Evolutionary conservation across 2,113 vertebrate species (phyloP), one percentile per base, ranked within the genome.

Genomic region (Hylia prasina): DNA sequence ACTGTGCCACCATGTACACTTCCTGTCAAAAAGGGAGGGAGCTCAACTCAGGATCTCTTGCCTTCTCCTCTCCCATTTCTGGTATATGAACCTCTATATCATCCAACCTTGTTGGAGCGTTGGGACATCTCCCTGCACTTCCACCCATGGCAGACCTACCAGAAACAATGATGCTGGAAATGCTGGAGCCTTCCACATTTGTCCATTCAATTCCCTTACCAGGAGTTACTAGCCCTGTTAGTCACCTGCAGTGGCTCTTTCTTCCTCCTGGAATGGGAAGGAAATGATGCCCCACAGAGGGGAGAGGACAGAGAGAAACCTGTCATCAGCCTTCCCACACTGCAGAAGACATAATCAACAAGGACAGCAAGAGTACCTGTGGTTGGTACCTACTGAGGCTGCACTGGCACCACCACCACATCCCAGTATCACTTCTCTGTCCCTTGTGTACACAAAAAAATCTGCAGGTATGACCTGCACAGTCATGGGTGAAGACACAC

Each of bases 201-300:
- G 45, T 37, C 44, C 14, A 56, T 19, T 47, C 61, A 22, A 19
- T 27, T 61, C 57, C 61, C 20, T 42, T 25, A 37, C 15, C 3
- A 3, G 15, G 35, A 86, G 8, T 3, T 68, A 53, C 61, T 80
- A 35, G 72, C 23, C 15, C 63, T 51, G 40, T 64, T 37, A 37
- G 33, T 27, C 28, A 56, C 30, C 14, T 47, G 24, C 48, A 87
- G 31, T 6, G 25, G 53, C 42, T 89, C 30, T 2, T 53, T 40
- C 37, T 66, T 54, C 25, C 57, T 11, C 17, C 65, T 45, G 28
- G 64, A 84, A 89, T 8, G 33, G 48, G 19, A 69, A 51, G 35
- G 39, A 80, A 71, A 37, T 0, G 0, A 69, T 30, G 53, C 12
- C 35, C 16, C 39, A 66, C 0, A 1, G 51, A 86, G 21, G 14